Percentiles rank a stretch among this genome's conserved stretches.
phyloP scores from a whole-genome alignment of 2,113 vertebrate genomes.

The Prietella phreatophila region DNA sequence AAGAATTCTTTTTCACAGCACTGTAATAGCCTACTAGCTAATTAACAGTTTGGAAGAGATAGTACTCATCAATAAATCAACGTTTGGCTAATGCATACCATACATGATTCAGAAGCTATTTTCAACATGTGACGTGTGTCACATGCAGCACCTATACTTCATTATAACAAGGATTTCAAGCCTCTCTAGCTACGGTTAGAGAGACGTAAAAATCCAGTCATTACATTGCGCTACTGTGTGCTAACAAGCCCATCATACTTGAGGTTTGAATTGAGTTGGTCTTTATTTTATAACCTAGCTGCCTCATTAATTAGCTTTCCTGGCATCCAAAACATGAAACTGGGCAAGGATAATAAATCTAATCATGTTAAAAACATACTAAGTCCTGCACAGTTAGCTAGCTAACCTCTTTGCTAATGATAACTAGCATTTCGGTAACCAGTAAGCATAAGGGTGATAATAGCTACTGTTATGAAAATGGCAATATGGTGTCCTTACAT shows the following conservation, averaged over 20 bases:
- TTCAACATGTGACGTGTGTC: neutral
- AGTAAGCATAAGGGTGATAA: neutral
- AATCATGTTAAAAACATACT: neutral
- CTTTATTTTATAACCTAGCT: neutral
- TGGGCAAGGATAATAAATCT: neutral
- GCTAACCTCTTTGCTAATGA: neutral
- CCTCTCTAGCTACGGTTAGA: neutral
- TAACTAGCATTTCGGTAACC: neutral
- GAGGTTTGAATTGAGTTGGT: neutral
- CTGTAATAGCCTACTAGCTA: neutral
- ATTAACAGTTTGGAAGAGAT: neutral
- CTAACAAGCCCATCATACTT: neutral
- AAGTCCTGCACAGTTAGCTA: neutral
- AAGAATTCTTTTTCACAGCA: too few species aligned
- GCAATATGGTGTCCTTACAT: neutral
- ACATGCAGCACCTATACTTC: neutral
- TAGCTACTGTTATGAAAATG: neutral
- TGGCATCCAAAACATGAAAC: neutral
- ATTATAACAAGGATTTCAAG: neutral
- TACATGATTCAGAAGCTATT: neutral
- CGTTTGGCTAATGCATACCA: neutral
- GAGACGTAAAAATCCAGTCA: neutral
- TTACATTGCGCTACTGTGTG: neutral
- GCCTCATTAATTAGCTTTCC: neutral
- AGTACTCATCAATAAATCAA: constrained; percentile 2